phyloP scores from a whole-genome alignment of 2,113 vertebrate species.

The Pelusios castaneus region DNA sequence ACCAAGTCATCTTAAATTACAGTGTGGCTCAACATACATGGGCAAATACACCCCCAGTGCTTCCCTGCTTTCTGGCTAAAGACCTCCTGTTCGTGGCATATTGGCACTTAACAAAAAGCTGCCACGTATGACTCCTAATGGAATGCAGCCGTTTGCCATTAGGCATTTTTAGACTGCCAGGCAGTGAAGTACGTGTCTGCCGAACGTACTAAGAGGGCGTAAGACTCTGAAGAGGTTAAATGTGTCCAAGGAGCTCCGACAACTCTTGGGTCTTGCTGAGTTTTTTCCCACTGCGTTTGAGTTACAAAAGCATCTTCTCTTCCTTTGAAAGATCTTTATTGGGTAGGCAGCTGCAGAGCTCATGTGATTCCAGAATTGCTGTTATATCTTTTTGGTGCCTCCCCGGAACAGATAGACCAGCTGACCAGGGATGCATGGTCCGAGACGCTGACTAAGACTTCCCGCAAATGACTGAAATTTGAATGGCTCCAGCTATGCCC shows the following conservation, averaged over 20 bases:
- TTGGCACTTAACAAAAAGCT: neutral
- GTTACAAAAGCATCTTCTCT: rapidly evolving
- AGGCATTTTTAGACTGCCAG: neutral
- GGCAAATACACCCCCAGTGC: neutral
- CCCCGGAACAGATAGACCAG: neutral
- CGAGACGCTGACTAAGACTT: neutral
- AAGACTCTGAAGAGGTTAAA: rapidly evolving
- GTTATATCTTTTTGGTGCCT: neutral
- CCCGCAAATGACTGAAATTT: neutral
- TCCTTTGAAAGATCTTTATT: neutral
- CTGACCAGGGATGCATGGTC: neutral
- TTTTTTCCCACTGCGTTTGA: neutral
- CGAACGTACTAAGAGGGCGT: neutral
- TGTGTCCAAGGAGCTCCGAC: neutral
- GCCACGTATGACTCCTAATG: rapidly evolving
- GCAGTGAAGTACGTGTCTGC: neutral
- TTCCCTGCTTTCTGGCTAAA: rapidly evolving
- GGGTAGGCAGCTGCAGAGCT: neutral
- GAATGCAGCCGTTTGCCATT: neutral
- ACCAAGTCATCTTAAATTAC: neutral
- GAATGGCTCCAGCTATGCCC: neutral
- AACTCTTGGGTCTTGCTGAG: neutral
- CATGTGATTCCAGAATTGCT: neutral
- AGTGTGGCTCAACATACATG: rapidly evolving
- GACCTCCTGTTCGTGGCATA: neutral